These are phyloP conservation scores for Neomonachus schauinslandi DNA, from an alignment of 2,113 vertebrate species.

Conservation along the genomic window DNA sequence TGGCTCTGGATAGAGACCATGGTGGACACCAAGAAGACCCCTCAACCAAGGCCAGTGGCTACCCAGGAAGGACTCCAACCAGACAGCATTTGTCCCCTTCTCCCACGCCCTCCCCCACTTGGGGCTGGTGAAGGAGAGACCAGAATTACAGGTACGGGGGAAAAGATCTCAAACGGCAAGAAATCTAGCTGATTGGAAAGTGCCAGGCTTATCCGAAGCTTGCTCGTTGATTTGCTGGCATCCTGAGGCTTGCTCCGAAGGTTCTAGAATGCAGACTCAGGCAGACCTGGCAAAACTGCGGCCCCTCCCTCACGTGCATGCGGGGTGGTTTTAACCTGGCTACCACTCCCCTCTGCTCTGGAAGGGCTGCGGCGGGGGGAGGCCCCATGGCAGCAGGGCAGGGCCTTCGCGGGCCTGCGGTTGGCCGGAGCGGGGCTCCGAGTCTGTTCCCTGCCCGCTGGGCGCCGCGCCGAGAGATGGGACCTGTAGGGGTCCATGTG, in stretches of 20 bases:
- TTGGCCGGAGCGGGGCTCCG: background rate
- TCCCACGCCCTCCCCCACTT: background rate
- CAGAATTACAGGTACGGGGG: background rate
- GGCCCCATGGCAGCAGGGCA: background rate
- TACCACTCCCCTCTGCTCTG: background rate
- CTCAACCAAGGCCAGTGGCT: background rate
- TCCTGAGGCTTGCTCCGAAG: background rate
- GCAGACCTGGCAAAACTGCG: background rate
- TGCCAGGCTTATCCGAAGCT: background rate
- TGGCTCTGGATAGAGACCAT: background rate
- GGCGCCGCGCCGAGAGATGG: rapidly evolving
- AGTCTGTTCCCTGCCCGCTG: background rate
- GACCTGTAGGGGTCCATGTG: rapidly evolving
- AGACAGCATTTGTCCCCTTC: background rate
- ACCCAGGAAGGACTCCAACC: background rate
- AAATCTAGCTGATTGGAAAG: background rate
- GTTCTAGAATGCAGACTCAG: background rate
- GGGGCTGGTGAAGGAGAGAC: background rate
- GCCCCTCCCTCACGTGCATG: background rate
- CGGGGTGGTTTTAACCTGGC: background rate
- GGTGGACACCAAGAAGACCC: background rate
- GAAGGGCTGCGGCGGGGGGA: background rate
- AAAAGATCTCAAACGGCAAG: background rate
- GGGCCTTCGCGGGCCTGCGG: rapidly evolving
- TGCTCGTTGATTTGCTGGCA: background rate